phyloP scores from a whole-genome alignment of 2,888 invertebrate genomes.

The Melanotus villosus region DNA sequence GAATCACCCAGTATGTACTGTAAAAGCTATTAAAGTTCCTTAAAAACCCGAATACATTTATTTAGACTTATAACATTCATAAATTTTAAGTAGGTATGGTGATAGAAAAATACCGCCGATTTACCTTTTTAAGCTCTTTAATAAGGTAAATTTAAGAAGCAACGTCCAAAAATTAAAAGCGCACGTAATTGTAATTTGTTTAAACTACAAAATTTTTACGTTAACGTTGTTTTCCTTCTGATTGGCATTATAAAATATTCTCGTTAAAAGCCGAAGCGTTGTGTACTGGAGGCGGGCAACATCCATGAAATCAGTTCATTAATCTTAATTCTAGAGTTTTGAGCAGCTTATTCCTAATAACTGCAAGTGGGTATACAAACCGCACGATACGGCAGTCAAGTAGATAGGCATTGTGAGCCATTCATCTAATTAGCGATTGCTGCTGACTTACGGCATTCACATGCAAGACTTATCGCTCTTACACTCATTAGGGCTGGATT shows the following conservation, averaged over 20 bases:
- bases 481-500: constrained; percentile 69
- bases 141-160: too few species aligned
- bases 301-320: constrained; percentile 48
- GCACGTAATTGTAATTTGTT: too few species aligned
- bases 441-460: constrained; percentile 67
- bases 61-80: too few species aligned
- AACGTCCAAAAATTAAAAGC: too few species aligned
- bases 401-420: constrained; percentile 65
- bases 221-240: too few species aligned
- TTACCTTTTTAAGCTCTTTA: too few species aligned
- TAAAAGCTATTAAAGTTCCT: too few species aligned
- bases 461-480: constrained; percentile 69
- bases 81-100: too few species aligned
- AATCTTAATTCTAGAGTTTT: constrained; percentile 54
- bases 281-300: constrained; percentile 26
- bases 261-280: constrained; percentile 19
- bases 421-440: constrained; percentile 69
- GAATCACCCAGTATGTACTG: too few species aligned
- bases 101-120: too few species aligned
- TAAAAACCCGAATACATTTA: too few species aligned
- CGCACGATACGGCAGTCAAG: constrained; percentile 67
- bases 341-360: constrained; percentile 57
- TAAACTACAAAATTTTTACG: too few species aligned
- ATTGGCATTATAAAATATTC: constrained; percentile 10
- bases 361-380: constrained; percentile 65